Conservation (phyloP, 2,113 vertebrate species). For the Grantiella picta region DNA sequence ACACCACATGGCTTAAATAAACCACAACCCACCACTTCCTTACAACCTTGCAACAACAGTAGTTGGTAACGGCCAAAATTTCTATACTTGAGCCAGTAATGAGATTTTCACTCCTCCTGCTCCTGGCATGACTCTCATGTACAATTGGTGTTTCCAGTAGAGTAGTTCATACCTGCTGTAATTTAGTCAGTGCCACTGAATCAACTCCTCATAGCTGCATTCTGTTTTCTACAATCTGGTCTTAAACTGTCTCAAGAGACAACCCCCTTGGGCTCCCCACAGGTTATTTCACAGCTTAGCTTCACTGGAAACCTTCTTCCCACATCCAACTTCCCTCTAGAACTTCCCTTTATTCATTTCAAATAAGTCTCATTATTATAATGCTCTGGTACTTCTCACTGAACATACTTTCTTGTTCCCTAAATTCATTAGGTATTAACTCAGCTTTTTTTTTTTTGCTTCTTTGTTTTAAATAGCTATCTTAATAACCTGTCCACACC, state of each 20-base stretch:
- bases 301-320: background rate
- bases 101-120: background rate
- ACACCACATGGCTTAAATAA: background rate
- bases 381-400: background rate
- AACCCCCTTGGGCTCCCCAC: background rate
- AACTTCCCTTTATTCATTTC: background rate
- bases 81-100: background rate
- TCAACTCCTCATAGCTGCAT: background rate
- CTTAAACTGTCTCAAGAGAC: background rate
- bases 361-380: background rate
- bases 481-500: background rate
- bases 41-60: background rate
- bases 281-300: background rate
- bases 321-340: background rate
- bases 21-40: background rate
- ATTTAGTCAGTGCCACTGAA: background rate
- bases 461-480: background rate
- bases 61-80: background rate
- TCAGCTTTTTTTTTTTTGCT: background rate
- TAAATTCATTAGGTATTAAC: background rate
- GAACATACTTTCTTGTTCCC: background rate
- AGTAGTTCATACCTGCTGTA: rapidly evolving
- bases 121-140: background rate
- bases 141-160: background rate
- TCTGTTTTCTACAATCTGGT: background rate